A percentile compares a stretch with the other conserved stretches of the same genome.
phyloP scores from a whole-genome alignment of 2,797 vertebrate genomes.

The Hafferia zeledoni region DNA sequence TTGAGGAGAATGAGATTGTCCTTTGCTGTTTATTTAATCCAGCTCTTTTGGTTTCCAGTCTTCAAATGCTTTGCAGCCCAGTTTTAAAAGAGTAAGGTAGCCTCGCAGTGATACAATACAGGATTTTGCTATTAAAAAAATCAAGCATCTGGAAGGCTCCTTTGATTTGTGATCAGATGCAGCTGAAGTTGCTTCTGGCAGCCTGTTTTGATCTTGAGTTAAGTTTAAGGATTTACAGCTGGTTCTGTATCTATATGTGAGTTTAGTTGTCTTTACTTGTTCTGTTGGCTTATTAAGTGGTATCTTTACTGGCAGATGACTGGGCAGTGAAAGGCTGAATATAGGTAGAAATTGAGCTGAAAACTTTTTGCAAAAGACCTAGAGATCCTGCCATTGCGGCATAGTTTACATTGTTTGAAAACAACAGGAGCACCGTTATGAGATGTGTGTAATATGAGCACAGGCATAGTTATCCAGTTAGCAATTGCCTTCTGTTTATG shows the following conservation, averaged over 20 bases:
- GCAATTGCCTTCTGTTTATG: neutral
- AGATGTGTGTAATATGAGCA: neutral
- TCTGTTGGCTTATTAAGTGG: neutral
- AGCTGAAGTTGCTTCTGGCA: neutral
- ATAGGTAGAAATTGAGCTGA: neutral
- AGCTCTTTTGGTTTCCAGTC: neutral
- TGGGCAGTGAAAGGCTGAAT: neutral
- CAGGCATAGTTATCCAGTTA: neutral
- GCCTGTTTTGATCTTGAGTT: neutral
- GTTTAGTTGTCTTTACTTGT: neutral
- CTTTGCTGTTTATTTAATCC: fast-evolving
- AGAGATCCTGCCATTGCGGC: neutral
- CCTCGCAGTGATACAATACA: neutral
- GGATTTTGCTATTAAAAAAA: neutral
- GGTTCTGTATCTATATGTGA: neutral
- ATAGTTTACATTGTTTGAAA: neutral
- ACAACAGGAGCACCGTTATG: fast-evolving
- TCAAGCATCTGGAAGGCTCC: neutral
- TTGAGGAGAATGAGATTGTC: neutral
- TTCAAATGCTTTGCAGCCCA: neutral
- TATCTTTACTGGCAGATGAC: neutral
- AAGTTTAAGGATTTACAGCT: neutral
- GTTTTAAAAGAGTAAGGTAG: neutral
- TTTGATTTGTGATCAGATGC: neutral
- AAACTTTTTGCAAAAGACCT: neutral